A percentile compares a stretch with the other conserved stretches of the same genome.
phyloP scores from a whole-genome alignment of 2,888 invertebrate genomes.

The Nycteola revayana region DNA sequence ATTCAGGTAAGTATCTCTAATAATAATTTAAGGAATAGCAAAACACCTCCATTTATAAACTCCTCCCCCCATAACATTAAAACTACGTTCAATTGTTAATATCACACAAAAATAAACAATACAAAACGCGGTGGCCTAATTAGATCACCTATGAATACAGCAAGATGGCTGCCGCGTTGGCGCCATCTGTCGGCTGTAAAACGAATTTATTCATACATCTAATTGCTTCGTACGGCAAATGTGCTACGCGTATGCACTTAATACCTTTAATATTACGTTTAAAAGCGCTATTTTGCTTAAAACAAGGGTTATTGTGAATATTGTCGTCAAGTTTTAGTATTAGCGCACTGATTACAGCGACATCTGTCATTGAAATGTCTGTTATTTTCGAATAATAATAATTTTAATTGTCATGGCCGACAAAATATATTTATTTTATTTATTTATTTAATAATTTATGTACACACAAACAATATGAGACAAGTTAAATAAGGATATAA shows the following conservation, averaged over 20 bases:
- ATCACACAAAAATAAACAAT: slow-evolving; percentile 57
- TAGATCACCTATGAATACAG: slow-evolving; percentile 70
- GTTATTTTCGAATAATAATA: too few species aligned
- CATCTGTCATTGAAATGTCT: slow-evolving; percentile 41
- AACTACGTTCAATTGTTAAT: slow-evolving; percentile 33
- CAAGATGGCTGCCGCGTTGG: slow-evolving; percentile 64
- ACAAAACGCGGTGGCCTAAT: slow-evolving; percentile 49
- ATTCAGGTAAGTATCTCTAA: too few species aligned
- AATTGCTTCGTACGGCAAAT: slow-evolving; percentile 67
- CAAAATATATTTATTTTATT: too few species aligned
- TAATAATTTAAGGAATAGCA: too few species aligned
- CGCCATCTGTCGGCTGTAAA: slow-evolving; percentile 76
- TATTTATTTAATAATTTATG: too few species aligned
- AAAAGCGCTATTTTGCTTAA: slow-evolving; percentile 63
- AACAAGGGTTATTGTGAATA: slow-evolving; percentile 58
- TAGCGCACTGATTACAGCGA: slow-evolving; percentile 34
- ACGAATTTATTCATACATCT: slow-evolving; percentile 77
- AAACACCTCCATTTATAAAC: background rate
- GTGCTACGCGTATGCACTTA: slow-evolving; percentile 72
- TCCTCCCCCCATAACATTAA: slow-evolving; percentile 9
- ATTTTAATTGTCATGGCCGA: too few species aligned
- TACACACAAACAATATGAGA: too few species aligned
- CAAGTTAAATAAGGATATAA: too few species aligned
- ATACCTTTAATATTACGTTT: slow-evolving; percentile 69
- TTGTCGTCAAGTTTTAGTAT: slow-evolving; percentile 65